These are phyloP conservation scores for Phortica variegata DNA, from an alignment of 1,140 invertebrate species.

Conservation along the genomic window DNA sequence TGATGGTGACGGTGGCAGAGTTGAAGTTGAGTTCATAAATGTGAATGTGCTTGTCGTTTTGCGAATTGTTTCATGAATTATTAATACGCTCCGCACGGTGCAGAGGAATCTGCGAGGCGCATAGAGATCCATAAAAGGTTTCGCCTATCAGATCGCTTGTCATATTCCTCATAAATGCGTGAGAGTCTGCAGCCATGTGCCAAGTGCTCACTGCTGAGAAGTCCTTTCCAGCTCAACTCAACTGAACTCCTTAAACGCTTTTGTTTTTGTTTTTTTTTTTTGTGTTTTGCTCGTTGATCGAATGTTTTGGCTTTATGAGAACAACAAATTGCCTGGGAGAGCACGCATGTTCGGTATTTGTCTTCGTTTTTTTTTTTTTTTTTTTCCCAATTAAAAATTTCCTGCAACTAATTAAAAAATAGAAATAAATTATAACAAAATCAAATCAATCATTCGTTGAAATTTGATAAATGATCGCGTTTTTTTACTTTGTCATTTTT, in stretches of 20 bases:
- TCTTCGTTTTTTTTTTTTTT: background rate
- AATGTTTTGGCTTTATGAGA: slow-evolving; percentile 3
- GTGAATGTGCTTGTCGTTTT: too few relatives aligned
- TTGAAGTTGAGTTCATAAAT: too few relatives aligned
- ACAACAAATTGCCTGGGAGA: background rate
- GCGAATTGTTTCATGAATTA: slow-evolving; percentile 36
- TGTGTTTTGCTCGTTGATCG: slow-evolving; percentile 1
- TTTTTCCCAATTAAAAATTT: slow-evolving; percentile 45
- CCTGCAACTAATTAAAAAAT: slow-evolving; percentile 13
- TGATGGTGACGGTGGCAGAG: too few relatives aligned
- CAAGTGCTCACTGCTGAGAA: slow-evolving; percentile 19
- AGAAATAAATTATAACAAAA: slow-evolving; percentile 19
- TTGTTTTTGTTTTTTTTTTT: background rate
- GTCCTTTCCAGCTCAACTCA: slow-evolving; percentile 8
- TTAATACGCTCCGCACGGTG: slow-evolving; percentile 28
- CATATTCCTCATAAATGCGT: slow-evolving; percentile 49
- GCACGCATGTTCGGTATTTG: background rate
- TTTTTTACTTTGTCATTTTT: slow-evolving; percentile 2
- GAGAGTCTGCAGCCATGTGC: slow-evolving; percentile 15
- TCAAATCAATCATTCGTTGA: slow-evolving; percentile 48
- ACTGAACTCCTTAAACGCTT: too few relatives aligned
- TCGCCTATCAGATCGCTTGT: slow-evolving; percentile 53
- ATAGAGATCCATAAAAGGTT: slow-evolving; percentile 51
- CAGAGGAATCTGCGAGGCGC: slow-evolving; percentile 42
- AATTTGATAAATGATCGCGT: slow-evolving; percentile 45